Evolutionary conservation across 2,113 vertebrate genomes (phyloP), one percentile per base, ranked within the genome.

Genomic region (Plecotus auritus): DNA sequence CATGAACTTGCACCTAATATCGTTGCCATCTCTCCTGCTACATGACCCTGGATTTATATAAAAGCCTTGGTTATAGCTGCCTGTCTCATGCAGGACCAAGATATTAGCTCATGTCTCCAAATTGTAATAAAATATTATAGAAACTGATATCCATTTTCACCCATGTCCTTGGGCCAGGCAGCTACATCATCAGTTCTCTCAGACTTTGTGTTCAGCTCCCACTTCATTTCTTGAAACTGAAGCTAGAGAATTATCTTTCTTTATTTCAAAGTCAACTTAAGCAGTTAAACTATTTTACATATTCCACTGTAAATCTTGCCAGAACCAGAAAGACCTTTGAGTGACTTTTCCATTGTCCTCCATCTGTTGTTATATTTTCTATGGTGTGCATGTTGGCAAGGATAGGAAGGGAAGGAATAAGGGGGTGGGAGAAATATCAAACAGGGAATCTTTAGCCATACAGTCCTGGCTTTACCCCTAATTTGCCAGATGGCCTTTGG

Each of bases 261-360:
- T 77, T 80, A 89, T 72, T 95, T 77, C n/a, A 83, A 56, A 76
- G 18, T 80, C 22, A 69, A 10, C 13, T 70, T 56, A 56, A 35
- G 23, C 30, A 76, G 40, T 51, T 35, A 74, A 78, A 95, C 10
- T 0, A 18, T 20, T 32, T 95, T 87, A 14, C 2, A 4, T 61
- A 17, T 40, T 61, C 35, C 69, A 7, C 18, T 64, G 0, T 37
- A 16, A 6, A 10, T 28, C 30, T 51, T 85, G 17, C 35, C 11
- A 69, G 35, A 35, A 51, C 26, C 45, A 88, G 12, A 47, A 93
- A 85, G 20, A 26, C 45, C 30, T 59, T n/a, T 59, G 32, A 64
- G 18, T 84, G 17, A 8, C 5, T 81, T 70, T 66, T 70, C 18
- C 14, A 4, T 26, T 40, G 6, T n/a, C 54, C n/a, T 91, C 12